Base-by-base conservation (phyloP, 2,888 invertebrate genomes). In the Hirtodrosophila trivittata region DNA sequence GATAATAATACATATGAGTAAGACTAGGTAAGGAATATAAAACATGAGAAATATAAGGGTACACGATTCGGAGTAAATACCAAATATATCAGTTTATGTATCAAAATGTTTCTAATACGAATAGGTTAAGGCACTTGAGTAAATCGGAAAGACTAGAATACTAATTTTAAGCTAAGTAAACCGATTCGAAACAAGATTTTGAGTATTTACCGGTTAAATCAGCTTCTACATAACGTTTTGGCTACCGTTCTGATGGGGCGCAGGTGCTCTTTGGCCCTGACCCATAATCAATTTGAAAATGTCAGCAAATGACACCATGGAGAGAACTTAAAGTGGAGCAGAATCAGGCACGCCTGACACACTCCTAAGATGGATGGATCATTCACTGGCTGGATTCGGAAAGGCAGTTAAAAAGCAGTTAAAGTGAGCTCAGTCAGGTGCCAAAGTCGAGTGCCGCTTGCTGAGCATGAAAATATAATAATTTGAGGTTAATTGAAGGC, bases 401-500 rank as follows among this genome's bases (percentile, higher is more conserved):
- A 21, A 21, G 18, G 18, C 5, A 28, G 28, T 7, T 28, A n/a
- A n/a, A 28, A 28, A 28, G 28, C 1, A 28, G n/a, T 28, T 28
- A n/a, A 28, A 28, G 1, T n/a, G 9, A 3, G 13, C 33, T 13
- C 42, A 43, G 60, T 13, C 72, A 84, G 80, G 75, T 84, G 81
- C 71, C 75, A 60, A 55, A 49, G 60, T 56, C 49, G 55, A 54
- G 51, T 21, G 43, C 59, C 54, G 35, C 58, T 62, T 50, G 66
- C 68, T 73, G 74, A 64, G 66, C 77, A 55, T 45, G n/a, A 62
- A 63, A 72, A 5, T 21, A 21, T 21, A 21, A 73, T 73, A 77
- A 80, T 80, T 81, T 75, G 85, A 66, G 66, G 77, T 72, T 81
- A 81, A 81, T 81, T 82, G 74, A 78, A 82, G 76, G 58, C 74